phyloP scores from a whole-genome alignment of 2,888 invertebrate species.

The Ptilodon capucinus region DNA sequence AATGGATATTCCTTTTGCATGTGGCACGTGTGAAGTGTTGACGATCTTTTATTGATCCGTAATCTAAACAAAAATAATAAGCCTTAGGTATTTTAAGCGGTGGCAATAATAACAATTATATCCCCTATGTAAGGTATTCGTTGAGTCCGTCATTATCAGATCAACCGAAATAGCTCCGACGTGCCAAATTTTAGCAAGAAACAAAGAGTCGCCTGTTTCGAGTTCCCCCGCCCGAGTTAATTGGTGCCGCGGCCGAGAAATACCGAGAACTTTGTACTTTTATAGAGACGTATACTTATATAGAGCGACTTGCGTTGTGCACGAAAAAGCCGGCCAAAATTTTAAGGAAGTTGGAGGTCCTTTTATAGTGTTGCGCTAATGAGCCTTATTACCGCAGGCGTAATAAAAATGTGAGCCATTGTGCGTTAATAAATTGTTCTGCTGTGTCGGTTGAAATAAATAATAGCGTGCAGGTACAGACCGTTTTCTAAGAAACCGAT shows the following conservation, averaged over 20 bases:
- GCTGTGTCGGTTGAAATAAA: not conserved
- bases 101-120: constrained; percentile 15
- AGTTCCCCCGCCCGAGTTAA: constrained; percentile 53
- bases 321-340: constrained; percentile 7
- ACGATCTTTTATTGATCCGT: constrained; percentile 8
- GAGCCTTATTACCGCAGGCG: not conserved
- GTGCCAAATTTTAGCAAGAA: constrained; percentile 64
- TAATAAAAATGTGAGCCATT: not conserved
- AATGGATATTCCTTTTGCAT: not conserved
- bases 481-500: constrained; percentile 10
- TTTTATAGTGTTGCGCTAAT: constrained; percentile 8
- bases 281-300: constrained; percentile 37
- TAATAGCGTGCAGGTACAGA: not conserved
- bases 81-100: constrained; percentile 7
- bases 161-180: constrained; percentile 58
- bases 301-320: constrained; percentile 16
- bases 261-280: constrained; percentile 44
- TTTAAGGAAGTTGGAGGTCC: constrained; percentile 1
- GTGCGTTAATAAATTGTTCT: not conserved
- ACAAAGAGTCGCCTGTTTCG: constrained; percentile 60
- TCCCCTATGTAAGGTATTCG: constrained; percentile 20
- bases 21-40: not conserved
- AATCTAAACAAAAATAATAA: constrained; percentile 12
- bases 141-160: constrained; percentile 47
- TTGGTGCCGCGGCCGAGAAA: constrained; percentile 54